Base-by-base conservation (phyloP, 1,140 invertebrate species). In the Drosophila obscura region DNA sequence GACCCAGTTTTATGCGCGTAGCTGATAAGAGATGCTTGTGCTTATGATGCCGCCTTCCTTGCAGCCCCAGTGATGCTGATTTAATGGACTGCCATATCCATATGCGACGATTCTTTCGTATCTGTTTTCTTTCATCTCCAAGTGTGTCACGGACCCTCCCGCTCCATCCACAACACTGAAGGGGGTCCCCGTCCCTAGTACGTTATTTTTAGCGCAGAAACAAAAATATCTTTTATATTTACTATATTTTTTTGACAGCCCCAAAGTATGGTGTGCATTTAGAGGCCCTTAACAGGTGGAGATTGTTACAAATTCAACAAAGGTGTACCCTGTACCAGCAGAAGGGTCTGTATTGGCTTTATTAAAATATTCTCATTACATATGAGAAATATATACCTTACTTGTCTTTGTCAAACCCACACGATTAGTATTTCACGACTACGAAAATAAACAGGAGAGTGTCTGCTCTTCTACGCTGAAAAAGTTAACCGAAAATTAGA, bases 1-100 rank as follows among this genome's bases (percentile, higher is more conserved):
- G 81, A 85, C 81, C 68, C 63, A 74, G 65, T 87, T 85, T 77
- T 74, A 80, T 77, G 72, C 72, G 72, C 64, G 63, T 68, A 57
- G 73, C 73, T 76, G 73, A 76, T 76, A 76, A 76, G 73, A 76
- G 73, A 55, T 52, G 13, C 28, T 71, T 71, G 16, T 39, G 43
- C 53, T 58, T 52, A 50, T 46, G 22, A 8, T 81, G 52, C 52
- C 22, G 58, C 5, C 15, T 15, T 26, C 16, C 24, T 11, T 16
- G 5, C n/a, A 5, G n/a, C 26, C 22, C 22, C 44, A 16, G 51
- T 11, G 55, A 73, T 82, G 79, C 79, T 67, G 68, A 73, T 78
- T 79, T 77, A 77, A 77, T 77, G 75, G 35, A 39, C 35, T 39
- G 26, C 26, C 26, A 28, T 6, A 68, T 69, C 52, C 65, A 64